Evolutionary conservation across 2,797 vertebrate genomes (phyloP).

Genomic region (Tamandua tetradactyla): DNA sequence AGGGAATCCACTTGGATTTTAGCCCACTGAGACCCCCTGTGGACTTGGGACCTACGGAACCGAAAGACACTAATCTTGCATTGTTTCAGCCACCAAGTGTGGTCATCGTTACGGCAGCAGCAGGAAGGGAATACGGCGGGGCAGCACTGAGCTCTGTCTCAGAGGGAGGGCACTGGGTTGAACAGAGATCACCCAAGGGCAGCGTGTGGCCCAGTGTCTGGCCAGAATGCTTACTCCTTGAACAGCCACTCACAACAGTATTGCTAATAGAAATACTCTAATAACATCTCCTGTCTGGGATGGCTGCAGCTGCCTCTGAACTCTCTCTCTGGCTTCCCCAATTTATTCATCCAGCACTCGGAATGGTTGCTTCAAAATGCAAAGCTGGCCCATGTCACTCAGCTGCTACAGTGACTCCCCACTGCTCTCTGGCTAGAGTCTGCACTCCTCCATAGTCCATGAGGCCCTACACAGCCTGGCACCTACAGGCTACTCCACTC

Average conservation of each 20-base stretch:
- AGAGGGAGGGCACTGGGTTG: accelerated
- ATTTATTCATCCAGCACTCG: background rate
- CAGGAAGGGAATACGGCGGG: background rate
- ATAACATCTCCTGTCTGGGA: background rate
- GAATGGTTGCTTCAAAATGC: background rate
- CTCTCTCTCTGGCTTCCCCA: background rate
- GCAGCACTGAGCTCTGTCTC: no score
- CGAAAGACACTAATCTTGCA: background rate
- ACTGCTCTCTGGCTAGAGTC: background rate
- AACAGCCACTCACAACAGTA: no score
- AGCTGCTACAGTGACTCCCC: background rate
- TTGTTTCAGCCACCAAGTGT: background rate
- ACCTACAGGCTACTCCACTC: background rate
- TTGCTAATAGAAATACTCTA: background rate
- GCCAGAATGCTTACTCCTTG: accelerated
- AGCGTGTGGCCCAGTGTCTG: no score
- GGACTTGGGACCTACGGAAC: background rate
- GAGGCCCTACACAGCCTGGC: background rate
- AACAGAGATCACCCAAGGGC: no score
- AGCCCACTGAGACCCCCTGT: background rate
- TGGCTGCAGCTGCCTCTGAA: background rate
- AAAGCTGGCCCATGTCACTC: background rate
- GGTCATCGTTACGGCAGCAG: background rate
- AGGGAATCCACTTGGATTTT: background rate
- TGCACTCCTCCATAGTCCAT: background rate